These are phyloP conservation scores for Chamaea fasciata DNA, from an alignment of 2,113 vertebrate genomes.

Conservation along the genomic window DNA sequence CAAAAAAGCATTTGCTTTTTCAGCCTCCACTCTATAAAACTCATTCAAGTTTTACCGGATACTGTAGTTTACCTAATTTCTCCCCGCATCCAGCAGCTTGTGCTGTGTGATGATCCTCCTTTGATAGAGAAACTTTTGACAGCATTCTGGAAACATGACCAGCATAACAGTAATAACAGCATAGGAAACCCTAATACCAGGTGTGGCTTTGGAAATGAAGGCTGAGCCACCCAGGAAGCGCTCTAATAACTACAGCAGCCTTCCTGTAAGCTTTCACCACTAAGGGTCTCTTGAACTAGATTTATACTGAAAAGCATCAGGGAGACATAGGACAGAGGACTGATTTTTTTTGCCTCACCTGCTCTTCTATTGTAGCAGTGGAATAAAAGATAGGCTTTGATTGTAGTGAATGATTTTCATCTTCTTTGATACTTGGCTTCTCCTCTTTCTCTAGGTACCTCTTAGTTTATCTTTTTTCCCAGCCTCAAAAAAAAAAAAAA, in stretches of 20 bases:
- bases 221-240: background rate
- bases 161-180: background rate
- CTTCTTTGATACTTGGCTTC: background rate
- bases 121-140: background rate
- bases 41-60: background rate
- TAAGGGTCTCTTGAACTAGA: background rate
- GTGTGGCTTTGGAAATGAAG: background rate
- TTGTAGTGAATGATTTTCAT: background rate
- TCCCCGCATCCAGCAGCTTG: background rate
- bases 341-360: background rate
- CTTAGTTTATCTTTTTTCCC: background rate
- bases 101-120: background rate
- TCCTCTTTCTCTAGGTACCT: background rate
- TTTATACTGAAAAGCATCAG: background rate
- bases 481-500: background rate
- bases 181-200: background rate
- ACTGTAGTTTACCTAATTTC: background rate
- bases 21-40: background rate
- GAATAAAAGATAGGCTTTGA: background rate
- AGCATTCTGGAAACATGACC: background rate
- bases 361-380: background rate
- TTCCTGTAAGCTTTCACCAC: background rate
- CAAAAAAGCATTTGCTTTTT: background rate
- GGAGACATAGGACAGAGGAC: background rate
- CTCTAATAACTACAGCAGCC: background rate